Evolutionary conservation across 2,797 vertebrate genomes (phyloP), one percentile per base, ranked within the genome.

Genomic region (Notolabrus celidotus): DNA sequence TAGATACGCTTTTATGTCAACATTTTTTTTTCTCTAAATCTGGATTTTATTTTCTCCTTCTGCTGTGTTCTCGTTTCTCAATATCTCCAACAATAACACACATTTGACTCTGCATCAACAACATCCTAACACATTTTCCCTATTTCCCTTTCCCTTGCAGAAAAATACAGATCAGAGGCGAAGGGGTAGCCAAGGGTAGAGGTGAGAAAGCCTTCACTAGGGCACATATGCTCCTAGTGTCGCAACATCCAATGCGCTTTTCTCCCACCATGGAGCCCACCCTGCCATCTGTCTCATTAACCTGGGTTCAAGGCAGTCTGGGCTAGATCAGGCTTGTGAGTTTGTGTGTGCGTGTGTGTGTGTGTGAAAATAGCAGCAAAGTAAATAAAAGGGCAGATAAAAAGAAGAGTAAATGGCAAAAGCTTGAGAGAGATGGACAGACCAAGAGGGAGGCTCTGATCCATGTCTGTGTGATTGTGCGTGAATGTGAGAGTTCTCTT

Each of bases 211-310:
- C 14, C 36, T 47, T 67, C 43, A 55, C 64, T 59, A 51, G 5
- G 46, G 42, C 63, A 68, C 77, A 79, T 74, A 71, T 74, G 79
- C 51, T 80, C 57, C 59, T 56, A 68, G 25, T 43, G 49, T 76
- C 78, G 62, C 59, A 64, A 77, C 58, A 53, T 61, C 34, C 12
- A 1, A 50, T 56, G 49, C 29, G 27, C 46, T 53, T 47, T 57
- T 41, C 73, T 62, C 77, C 47, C 71, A 23, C 56, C 42, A 49
- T 16, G 43, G 58, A 81, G 71, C 64, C 67, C 70, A 63, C 61
- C 56, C 72, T 33, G 69, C 85, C 89, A 89, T 91, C 88, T 91
- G 91, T 77, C 78, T 68, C 53, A 65, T 82, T 87, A 82, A 81
- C 83, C 80, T 50, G 54, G 34, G 38, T 65, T 63, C 74, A 73